Conservation (phyloP, 37 sponge, comb jelly and placozoan species). For the Axinella damicornis region DNA sequence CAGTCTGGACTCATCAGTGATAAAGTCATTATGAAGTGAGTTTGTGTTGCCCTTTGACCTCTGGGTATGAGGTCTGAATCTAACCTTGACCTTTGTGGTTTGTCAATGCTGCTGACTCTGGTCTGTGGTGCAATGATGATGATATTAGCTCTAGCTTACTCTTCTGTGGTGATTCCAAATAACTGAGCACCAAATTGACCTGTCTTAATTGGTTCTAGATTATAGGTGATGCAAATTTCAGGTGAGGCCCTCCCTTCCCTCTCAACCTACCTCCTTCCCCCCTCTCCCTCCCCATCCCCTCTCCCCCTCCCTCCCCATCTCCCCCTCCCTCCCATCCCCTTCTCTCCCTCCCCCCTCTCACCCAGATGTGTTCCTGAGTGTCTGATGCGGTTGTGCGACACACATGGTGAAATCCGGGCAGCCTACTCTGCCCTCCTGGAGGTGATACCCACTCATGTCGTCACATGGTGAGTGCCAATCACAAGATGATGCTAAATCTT, state of each 20-base stretch:
- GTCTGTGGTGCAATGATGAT: too few relatives aligned
- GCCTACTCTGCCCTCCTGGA: constrained; percentile 89
- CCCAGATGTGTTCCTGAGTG: constrained; percentile 80
- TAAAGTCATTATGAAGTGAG: constrained; percentile 64
- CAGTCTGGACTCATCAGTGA: constrained; percentile 66
- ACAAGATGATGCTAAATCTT: too few relatives aligned
- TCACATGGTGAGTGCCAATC: constrained; percentile 58
- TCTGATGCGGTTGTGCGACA: constrained; percentile 80
- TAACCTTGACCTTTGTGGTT: too few relatives aligned
- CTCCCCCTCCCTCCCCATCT: neutral
- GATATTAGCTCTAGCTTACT: too few relatives aligned
- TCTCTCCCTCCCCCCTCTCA: neutral
- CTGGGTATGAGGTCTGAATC: too few relatives aligned
- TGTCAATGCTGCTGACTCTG: too few relatives aligned
- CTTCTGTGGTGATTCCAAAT: too few relatives aligned
- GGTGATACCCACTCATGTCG: constrained; percentile 72
- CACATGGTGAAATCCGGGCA: constrained; percentile 83
- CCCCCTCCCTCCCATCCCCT: neutral
- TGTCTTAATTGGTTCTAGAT: too few relatives aligned
- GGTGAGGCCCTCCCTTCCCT: too few relatives aligned
- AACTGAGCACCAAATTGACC: too few relatives aligned
- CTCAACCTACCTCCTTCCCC: too few relatives aligned
- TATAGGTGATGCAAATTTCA: too few relatives aligned
- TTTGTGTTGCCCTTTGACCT: neutral
- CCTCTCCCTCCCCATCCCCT: neutral